A percentile compares a stretch with the other conserved stretches of the same genome.
Conservation (phyloP, 1,140 invertebrate species). For the Anagrus nilaparvatae region DNA sequence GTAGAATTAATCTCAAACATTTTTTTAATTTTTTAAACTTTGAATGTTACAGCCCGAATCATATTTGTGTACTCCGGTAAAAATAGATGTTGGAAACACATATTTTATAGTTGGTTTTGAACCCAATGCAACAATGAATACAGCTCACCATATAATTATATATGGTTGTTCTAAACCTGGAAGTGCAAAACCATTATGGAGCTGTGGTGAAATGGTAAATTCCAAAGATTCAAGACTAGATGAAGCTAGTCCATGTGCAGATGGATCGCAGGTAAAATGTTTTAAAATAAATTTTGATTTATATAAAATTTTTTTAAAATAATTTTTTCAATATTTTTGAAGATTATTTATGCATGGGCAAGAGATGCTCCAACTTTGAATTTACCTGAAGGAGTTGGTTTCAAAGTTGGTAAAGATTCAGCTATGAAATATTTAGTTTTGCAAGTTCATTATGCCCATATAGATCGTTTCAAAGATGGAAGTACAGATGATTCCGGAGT, state of each 20-base stretch:
- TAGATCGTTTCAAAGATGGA: constrained; percentile 63
- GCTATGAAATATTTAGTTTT: constrained; percentile 71
- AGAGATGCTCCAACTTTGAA: constrained; percentile 79
- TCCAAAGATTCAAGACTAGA: constrained; percentile 32
- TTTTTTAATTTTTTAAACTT: constrained; percentile 16
- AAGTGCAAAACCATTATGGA: constrained; percentile 68
- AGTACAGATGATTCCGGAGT: constrained; percentile 73
- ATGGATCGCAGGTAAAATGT: constrained; percentile 54
- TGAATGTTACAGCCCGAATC: constrained; percentile 64
- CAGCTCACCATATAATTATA: constrained; percentile 91
- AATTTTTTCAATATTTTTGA: not conserved
- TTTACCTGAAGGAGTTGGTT: constrained; percentile 75
- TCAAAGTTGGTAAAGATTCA: constrained; percentile 65
- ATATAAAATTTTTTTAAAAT: not conserved
- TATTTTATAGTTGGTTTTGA: constrained; percentile 85
- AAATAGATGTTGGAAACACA: constrained; percentile 54
- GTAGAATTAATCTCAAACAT: not conserved
- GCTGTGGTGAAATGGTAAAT: constrained; percentile 85
- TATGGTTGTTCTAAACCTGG: constrained; percentile 88
- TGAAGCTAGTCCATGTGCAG: constrained; percentile 55
- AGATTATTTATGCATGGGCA: constrained; percentile 97
- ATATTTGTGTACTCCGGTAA: constrained; percentile 76
- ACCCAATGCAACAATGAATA: constrained; percentile 83
- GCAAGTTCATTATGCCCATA: constrained; percentile 86
- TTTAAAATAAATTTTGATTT: not conserved